Base-by-base conservation (phyloP, 2,888 invertebrate genomes). In the Petrolisthes manimaculis region DNA sequence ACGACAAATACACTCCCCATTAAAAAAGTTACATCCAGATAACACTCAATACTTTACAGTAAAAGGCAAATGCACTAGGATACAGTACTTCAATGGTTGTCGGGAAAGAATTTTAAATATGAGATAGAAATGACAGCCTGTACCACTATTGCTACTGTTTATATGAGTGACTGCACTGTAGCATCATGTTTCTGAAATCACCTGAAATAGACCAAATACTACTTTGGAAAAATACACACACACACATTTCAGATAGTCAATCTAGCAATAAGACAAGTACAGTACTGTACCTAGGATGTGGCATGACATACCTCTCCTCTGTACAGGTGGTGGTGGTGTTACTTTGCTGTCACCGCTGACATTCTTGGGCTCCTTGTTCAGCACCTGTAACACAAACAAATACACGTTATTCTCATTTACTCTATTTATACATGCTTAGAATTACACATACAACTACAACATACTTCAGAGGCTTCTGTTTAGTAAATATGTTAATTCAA, bases 311-410 rank as follows among this genome's bases (percentile, higher is more conserved):
- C 88, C 88, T 84, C 88, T 88, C 18, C 80, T 88, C 53, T 88
- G 88, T 69, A 88, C 88, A 83, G 83, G 21, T 18, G 83, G 79
- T 56, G 88, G 80, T 3, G 79, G 37, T 12, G 84, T 84, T 67
- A 84, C 75, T 51, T 61, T 84, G 37, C 37, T 88, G 51, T 88
- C 88, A 12, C 84, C 56, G 12, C 84, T 74, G 51, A 51, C 88
- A 88, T 75, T 84, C 61, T 88, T 84, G 8, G 81, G 81, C 18
- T 88, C 88, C 56, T 84, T 84, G 6, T 71, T 84, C 84, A 88
- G 83, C 79, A 88, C 88, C 88, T 88, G 84, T 4, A 74, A 81
- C 9, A 24, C 18, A 51, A 56, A 74, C 24, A 51, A 12, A 56
- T 24, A 0, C 18, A n/a, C 1, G 37, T 37, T 37, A 37, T 2